Evolutionary conservation across 2,888 invertebrate genomes (phyloP).

Genomic region (Colletes collaris): DNA sequence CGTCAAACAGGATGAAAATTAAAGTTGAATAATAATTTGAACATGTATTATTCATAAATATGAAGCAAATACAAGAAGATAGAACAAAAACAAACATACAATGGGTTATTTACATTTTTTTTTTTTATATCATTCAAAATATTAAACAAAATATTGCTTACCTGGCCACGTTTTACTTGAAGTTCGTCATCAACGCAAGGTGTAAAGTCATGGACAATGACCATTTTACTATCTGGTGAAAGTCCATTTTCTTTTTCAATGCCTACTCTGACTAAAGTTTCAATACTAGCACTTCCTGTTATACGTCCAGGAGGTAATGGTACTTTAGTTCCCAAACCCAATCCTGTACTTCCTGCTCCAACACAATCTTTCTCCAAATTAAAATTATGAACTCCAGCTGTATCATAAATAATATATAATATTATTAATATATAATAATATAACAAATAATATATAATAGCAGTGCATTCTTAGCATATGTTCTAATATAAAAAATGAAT

Average conservation of each 20-base stretch:
- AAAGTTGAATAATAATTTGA: background rate
- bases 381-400: constrained; percentile 79
- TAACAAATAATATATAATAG: background rate
- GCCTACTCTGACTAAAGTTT: constrained; percentile 94
- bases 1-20: constrained; percentile 8
- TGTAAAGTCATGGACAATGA: constrained; percentile 96
- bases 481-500: background rate
- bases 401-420: constrained; percentile 36
- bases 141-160: constrained; percentile 66
- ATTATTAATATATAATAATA: background rate
- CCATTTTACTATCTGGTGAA: constrained; percentile 97
- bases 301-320: constrained; percentile 95
- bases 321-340: constrained; percentile 87
- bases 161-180: constrained; percentile 93
- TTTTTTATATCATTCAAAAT: background rate
- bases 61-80: constrained; percentile 4
- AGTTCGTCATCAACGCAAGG: constrained; percentile 98
- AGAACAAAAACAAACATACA: constrained; percentile 15
- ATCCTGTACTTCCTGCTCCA: constrained; percentile 91
- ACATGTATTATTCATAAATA: background rate
- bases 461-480: too few relatives aligned
- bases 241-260: constrained; percentile 96
- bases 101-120: constrained; percentile 29
- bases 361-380: constrained; percentile 86
- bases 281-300: constrained; percentile 97